Evolutionary conservation across 1,140 invertebrate genomes (phyloP).

Genomic region (Danaus plexippus): DNA sequence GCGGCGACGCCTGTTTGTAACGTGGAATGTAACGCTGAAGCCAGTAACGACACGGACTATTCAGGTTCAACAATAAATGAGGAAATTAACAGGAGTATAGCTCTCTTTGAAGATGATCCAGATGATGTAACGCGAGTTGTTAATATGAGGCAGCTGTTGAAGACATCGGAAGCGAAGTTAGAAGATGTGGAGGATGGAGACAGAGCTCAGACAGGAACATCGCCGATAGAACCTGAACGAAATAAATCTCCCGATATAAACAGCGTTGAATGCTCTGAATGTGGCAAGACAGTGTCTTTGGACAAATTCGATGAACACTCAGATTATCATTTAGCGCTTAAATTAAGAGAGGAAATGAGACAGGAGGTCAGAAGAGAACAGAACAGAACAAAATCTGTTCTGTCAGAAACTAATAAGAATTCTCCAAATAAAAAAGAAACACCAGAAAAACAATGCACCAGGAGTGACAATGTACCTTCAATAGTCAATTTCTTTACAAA

Average conservation of each 20-base stretch:
- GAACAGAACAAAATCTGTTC: slow-evolving; percentile 23
- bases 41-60: slow-evolving; percentile 52
- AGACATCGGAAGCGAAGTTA: slow-evolving; percentile 16
- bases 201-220: slow-evolving; percentile 6
- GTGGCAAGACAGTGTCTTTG: slow-evolving; percentile 66
- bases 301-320: slow-evolving; percentile 69
- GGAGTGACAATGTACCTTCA: slow-evolving; percentile 30
- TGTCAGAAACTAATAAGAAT: slow-evolving; percentile 29
- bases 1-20: slow-evolving; percentile 33
- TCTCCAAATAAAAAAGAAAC: slow-evolving; percentile 25
- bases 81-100: slow-evolving; percentile 65
- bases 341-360: slow-evolving; percentile 72
- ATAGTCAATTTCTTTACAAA: slow-evolving; percentile 55
- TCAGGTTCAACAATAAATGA: slow-evolving; percentile 62
- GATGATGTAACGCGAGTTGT: slow-evolving; percentile 38
- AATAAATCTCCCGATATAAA: slow-evolving; percentile 20
- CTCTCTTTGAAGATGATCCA: slow-evolving; percentile 54
- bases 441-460: slow-evolving; percentile 17
- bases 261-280: slow-evolving; percentile 63
- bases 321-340: slow-evolving; percentile 76
- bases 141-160: slow-evolving; percentile 48
- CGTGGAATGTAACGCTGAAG: slow-evolving; percentile 35
- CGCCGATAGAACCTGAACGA: neutral
- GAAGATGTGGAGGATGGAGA: slow-evolving; percentile 13
- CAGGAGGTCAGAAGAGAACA: slow-evolving; percentile 34